phyloP scores from a whole-genome alignment of 2,797 vertebrate species.

The Etheostoma nigrum region DNA sequence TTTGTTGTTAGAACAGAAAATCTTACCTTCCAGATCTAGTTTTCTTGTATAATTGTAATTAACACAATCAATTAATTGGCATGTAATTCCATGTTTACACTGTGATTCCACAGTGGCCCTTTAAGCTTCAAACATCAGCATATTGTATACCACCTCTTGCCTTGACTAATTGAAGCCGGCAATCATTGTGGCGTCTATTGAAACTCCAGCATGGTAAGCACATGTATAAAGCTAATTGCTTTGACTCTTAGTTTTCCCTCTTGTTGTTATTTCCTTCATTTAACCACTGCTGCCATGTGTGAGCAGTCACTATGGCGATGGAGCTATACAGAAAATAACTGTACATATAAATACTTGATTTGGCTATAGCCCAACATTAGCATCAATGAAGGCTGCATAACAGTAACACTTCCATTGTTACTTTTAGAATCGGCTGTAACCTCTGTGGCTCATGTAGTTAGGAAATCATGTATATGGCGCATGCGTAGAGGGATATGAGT shows the following conservation, averaged over 20 bases:
- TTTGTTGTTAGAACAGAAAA: not conserved
- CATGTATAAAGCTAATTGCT: conserved; percentile 68
- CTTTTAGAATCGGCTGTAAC: not conserved
- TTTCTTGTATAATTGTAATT: conserved; percentile 50
- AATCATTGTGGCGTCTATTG: not conserved
- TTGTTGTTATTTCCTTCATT: conserved; percentile 27
- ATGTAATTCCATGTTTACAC: conserved; percentile 57
- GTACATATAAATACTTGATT: not conserved
- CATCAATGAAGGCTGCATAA: conserved; percentile 18
- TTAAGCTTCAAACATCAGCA: conserved; percentile 35
- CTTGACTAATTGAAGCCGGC: conserved; percentile 44
- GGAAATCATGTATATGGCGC: not conserved
- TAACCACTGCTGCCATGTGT: conserved; percentile 6
- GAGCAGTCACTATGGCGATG: conserved; percentile 34
- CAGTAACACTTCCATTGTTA: conserved; percentile 19
- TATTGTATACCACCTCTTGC: conserved; percentile 11
- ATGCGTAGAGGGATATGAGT: not conserved
- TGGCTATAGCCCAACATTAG: conserved; percentile 18
- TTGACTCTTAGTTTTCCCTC: conserved; percentile 57
- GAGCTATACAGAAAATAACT: not conserved
- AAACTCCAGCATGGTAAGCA: conserved; percentile 53
- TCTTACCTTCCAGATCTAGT: not conserved
- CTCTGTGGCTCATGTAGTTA: not conserved
- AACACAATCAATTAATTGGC: conserved; percentile 54
- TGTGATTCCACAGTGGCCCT: not conserved